Evolutionary conservation across 1,140 invertebrate species (phyloP).

Genomic region (Ceratitis capitata): DNA sequence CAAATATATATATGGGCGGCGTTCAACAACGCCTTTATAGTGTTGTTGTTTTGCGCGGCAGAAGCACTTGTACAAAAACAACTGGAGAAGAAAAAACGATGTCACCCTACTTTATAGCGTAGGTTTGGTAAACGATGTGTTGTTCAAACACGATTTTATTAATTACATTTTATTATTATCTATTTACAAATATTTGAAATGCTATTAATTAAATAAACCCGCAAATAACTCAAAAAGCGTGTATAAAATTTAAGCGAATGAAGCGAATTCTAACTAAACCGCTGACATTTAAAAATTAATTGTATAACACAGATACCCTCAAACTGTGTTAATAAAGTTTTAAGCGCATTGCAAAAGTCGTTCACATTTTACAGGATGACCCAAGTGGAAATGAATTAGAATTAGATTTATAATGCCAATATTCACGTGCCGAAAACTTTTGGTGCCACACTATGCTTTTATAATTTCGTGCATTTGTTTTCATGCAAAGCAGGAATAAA

Average conservation of each 20-base stretch:
- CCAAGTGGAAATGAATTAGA: neutral
- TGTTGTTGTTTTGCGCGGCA: neutral
- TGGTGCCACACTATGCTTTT: too few relatives aligned
- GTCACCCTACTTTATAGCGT: neutral
- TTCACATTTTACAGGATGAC: neutral
- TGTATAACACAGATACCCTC: neutral
- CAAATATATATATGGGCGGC: neutral
- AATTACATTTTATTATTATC: neutral
- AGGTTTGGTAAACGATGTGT: neutral
- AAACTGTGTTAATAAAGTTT: neutral
- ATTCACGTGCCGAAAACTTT: too few relatives aligned
- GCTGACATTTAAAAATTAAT: neutral
- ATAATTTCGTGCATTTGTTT: too few relatives aligned
- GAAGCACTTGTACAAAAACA: neutral
- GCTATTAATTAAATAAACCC: neutral
- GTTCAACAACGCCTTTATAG: neutral
- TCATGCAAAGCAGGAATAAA: too few relatives aligned
- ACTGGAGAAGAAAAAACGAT: neutral
- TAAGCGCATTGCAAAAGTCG: neutral
- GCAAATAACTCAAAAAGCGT: neutral
- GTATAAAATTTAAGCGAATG: slow-evolving; percentile 11
- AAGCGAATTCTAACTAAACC: slow-evolving; percentile 19
- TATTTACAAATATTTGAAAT: neutral
- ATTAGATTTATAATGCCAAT: too few relatives aligned
- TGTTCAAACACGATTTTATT: neutral